Evolutionary conservation across 1,140 invertebrate species (phyloP).

Genomic region (Patella vulgata): DNA sequence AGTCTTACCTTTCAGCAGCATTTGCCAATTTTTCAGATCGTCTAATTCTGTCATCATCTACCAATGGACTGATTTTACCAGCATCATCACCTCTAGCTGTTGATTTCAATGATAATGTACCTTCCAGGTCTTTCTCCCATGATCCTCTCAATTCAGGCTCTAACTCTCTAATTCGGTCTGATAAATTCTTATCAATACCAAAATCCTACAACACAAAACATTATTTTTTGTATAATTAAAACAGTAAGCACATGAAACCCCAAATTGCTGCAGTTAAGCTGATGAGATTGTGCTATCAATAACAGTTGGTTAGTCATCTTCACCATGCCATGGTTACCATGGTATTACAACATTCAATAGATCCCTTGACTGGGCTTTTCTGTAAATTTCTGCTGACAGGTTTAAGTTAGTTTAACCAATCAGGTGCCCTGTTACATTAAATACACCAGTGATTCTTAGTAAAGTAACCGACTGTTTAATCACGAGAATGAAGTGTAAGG

Average conservation of each 20-base stretch:
- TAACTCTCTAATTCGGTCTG: constrained; percentile 59
- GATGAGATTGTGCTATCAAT: neutral
- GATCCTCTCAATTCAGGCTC: constrained; percentile 53
- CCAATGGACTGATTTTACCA: constrained; percentile 46
- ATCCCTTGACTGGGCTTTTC: too few species aligned
- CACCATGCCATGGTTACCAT: too few species aligned
- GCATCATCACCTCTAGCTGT: constrained; percentile 54
- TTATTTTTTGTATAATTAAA: neutral
- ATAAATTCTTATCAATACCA: constrained; percentile 62
- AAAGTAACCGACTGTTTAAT: too few species aligned
- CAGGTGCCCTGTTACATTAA: too few species aligned
- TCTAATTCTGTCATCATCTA: constrained; percentile 50
- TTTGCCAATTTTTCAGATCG: constrained; percentile 51
- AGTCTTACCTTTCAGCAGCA: constrained; percentile 57
- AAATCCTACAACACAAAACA: constrained; percentile 59
- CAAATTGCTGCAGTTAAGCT: neutral
- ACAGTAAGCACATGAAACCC: neutral
- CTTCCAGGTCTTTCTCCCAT: constrained; percentile 60
- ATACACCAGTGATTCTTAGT: too few species aligned
- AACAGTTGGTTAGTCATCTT: too few species aligned
- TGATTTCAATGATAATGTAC: constrained; percentile 58
- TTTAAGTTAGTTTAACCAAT: too few species aligned
- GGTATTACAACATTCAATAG: too few species aligned
- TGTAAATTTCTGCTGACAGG: too few species aligned
- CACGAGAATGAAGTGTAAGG: too few species aligned